phyloP scores from a whole-genome alignment of 2,888 invertebrate species.

The Tetragnatha montana region DNA sequence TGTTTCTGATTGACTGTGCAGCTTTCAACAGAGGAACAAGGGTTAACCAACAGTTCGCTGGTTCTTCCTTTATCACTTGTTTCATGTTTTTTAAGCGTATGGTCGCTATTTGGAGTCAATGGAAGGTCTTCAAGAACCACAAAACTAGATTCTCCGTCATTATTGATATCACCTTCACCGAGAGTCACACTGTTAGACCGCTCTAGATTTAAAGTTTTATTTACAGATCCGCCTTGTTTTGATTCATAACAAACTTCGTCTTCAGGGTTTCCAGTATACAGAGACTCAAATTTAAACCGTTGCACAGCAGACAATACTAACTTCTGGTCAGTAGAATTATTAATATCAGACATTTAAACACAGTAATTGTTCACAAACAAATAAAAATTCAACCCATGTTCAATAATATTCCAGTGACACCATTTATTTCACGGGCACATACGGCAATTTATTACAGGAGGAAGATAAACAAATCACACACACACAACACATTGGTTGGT shows the following conservation, averaged over 20 bases:
- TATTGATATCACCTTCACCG: neutral
- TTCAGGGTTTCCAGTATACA: conserved; percentile 10
- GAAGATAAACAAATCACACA: no score
- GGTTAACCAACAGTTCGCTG: neutral
- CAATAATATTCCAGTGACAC: neutral
- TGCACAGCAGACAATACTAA: conserved; percentile 1
- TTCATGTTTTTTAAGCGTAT: neutral
- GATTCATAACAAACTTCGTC: conserved; percentile 2
- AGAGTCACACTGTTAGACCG: neutral
- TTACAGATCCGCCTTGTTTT: neutral
- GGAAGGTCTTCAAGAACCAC: conserved; percentile 3
- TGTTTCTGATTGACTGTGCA: neutral
- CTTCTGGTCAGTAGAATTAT: neutral
- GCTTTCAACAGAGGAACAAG: neutral
- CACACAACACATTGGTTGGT: no score
- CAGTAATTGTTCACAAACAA: neutral
- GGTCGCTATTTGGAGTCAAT: conserved; percentile 23
- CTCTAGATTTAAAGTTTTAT: neutral
- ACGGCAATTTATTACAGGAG: no score
- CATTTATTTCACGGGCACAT: no score
- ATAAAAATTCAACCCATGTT: neutral
- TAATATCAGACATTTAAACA: conserved; percentile 28
- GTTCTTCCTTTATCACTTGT: neutral
- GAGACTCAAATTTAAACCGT: conserved; percentile 23
- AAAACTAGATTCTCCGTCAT: neutral